Conservation (phyloP, 2,113 vertebrate genomes). For the Syrmaticus mikado region DNA sequence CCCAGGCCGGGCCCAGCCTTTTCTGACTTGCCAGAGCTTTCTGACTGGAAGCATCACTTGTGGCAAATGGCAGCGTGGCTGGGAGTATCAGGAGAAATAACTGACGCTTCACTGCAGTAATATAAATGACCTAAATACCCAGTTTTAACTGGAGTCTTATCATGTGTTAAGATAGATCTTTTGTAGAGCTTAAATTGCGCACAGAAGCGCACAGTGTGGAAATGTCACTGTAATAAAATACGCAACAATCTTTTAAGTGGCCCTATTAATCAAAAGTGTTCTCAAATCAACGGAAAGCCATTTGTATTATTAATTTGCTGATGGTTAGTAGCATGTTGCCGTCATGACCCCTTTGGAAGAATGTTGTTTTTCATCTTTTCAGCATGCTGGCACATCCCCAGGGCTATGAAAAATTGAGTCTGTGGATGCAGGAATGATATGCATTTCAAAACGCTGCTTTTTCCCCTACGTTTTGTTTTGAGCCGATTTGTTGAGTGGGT, state of each 20-base stretch:
- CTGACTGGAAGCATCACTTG: slow-evolving; percentile 54
- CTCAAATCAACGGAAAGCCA: neutral
- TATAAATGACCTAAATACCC: slow-evolving; percentile 67
- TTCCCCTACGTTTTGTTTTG: neutral
- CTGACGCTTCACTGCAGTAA: slow-evolving; percentile 60
- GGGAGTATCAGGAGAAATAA: slow-evolving; percentile 50
- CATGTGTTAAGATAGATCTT: slow-evolving; percentile 17
- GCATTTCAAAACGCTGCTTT: slow-evolving; percentile 15
- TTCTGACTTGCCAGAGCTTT: slow-evolving; percentile 45
- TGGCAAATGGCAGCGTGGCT: neutral
- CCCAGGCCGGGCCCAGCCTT: slow-evolving; percentile 48
- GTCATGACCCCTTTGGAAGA: slow-evolving; percentile 23
- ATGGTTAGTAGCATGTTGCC: neutral
- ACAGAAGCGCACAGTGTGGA: neutral
- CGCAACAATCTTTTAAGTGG: neutral
- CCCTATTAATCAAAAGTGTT: neutral
- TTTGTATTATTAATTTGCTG: slow-evolving; percentile 8
- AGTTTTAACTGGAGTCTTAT: slow-evolving; percentile 33
- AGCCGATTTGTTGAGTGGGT: neutral
- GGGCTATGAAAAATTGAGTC: slow-evolving; percentile 21
- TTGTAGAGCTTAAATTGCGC: neutral
- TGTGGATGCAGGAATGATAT: slow-evolving; percentile 25
- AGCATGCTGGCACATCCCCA: slow-evolving; percentile 44
- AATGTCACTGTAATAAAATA: neutral
- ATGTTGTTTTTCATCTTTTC: slow-evolving; percentile 46